Evolutionary conservation across 1,140 invertebrate species (phyloP).

Genomic region (Drosophila equinoxialis): DNA sequence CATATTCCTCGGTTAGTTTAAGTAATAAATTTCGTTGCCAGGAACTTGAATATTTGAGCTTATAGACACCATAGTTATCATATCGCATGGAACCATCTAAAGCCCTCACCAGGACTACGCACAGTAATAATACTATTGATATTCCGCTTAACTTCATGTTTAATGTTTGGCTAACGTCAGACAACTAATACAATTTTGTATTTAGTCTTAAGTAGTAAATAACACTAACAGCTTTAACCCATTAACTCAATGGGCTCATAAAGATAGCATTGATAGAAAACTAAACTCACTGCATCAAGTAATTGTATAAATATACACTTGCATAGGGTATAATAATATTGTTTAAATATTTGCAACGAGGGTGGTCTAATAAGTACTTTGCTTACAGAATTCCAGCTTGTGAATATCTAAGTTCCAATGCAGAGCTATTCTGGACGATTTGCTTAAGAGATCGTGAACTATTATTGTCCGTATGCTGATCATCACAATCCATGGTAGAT

Average conservation of each 20-base stretch:
- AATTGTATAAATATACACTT: too few relatives aligned
- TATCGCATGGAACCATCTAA: constrained; percentile 52
- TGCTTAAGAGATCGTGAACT: too few relatives aligned
- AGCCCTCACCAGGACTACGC: constrained; percentile 8
- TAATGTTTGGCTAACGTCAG: not conserved
- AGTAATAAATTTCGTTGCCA: constrained; percentile 41
- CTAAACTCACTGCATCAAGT: not conserved
- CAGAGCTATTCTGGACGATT: too few relatives aligned
- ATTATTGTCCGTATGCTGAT: too few relatives aligned
- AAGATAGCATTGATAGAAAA: constrained; percentile 3
- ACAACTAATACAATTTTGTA: constrained; percentile 27
- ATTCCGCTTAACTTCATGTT: constrained; percentile 40
- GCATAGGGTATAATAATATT: too few relatives aligned
- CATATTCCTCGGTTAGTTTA: constrained; percentile 23
- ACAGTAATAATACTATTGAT: not conserved
- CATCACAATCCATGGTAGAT: too few relatives aligned
- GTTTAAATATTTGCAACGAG: too few relatives aligned
- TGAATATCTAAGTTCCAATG: too few relatives aligned
- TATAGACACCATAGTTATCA: constrained; percentile 63
- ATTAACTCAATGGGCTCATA: not conserved
- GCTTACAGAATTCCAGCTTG: too few relatives aligned
- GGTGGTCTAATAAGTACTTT: too few relatives aligned
- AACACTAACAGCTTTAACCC: not conserved
- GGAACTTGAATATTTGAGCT: constrained; percentile 38
- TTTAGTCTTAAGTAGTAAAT: not conserved